These are phyloP conservation scores for Hydrophis major DNA, from an alignment of 2,797 vertebrate species.

Conservation along the genomic window DNA sequence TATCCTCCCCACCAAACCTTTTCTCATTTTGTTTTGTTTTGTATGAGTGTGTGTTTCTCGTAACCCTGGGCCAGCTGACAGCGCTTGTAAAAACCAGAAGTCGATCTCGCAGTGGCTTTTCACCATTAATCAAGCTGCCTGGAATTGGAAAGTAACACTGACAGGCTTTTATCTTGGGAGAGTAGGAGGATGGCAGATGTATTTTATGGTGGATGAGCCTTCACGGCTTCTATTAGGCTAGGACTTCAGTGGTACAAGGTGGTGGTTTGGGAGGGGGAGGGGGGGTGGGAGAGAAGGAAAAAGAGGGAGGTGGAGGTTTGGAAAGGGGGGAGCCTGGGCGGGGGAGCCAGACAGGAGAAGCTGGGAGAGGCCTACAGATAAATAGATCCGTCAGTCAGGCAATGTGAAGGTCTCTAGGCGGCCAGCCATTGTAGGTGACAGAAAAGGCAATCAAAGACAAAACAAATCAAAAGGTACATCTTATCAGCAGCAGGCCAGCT, in stretches of 20 bases:
- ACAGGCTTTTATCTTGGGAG: constrained; percentile 76
- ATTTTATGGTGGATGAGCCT: constrained; percentile 75
- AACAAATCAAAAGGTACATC: constrained; percentile 76
- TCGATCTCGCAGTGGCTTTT: constrained; percentile 74
- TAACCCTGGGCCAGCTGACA: constrained; percentile 69
- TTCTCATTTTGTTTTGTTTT: constrained; percentile 72
- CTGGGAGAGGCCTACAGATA: constrained; percentile 68
- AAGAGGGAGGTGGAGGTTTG: constrained; percentile 47
- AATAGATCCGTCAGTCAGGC: constrained; percentile 77
- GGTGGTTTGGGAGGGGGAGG: constrained; percentile 50
- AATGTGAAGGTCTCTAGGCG: constrained; percentile 69
- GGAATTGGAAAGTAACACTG: constrained; percentile 75
- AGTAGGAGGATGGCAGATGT: constrained; percentile 74
- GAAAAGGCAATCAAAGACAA: constrained; percentile 77
- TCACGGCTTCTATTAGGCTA: constrained; percentile 70
- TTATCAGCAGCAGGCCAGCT: constrained; percentile 77
- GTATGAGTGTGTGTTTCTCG: constrained; percentile 63
- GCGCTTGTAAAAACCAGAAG: constrained; percentile 71
- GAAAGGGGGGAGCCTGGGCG: constrained; percentile 26
- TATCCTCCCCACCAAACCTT: constrained; percentile 62
- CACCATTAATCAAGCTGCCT: constrained; percentile 79
- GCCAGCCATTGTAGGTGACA: constrained; percentile 75
- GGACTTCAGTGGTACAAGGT: constrained; percentile 66
- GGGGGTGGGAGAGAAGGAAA: constrained; percentile 19
- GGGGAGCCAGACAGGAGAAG: constrained; percentile 50